phyloP scores from a whole-genome alignment of 2,113 vertebrate species.

The Rousettus leschenaultii region DNA sequence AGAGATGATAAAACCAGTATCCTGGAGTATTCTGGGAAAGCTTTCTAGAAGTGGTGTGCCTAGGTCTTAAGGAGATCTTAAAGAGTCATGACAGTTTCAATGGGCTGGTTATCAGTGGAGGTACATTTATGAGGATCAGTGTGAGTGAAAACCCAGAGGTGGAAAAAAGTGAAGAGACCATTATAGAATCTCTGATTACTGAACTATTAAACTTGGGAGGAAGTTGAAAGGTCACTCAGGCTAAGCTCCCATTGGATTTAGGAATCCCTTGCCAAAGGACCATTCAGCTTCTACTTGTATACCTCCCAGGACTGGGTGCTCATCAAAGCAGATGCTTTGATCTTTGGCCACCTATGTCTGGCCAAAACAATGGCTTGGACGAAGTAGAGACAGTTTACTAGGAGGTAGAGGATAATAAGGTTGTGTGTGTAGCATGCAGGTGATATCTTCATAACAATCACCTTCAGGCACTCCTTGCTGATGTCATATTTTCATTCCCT shows the following conservation, averaged over 20 bases:
- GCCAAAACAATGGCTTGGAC: conserved; percentile 11
- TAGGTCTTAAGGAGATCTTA: conserved; percentile 38
- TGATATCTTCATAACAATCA: background rate
- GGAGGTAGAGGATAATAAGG: background rate
- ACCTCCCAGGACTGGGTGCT: background rate
- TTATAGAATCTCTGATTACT: background rate
- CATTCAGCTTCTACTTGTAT: background rate
- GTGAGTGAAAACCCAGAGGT: background rate
- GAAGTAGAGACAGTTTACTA: background rate
- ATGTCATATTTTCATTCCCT: conserved; percentile 29
- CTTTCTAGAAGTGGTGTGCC: background rate
- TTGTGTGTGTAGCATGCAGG: background rate
- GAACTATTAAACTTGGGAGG: background rate
- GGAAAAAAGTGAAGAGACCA: background rate
- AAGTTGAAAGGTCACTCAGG: background rate
- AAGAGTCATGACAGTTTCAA: conserved; percentile 22
- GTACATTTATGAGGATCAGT: background rate
- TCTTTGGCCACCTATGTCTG: background rate
- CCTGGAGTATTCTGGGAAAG: background rate
- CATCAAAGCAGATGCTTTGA: background rate
- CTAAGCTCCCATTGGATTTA: conserved; percentile 11
- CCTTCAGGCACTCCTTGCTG: conserved; percentile 15
- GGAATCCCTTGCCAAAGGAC: background rate
- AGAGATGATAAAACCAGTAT: background rate
- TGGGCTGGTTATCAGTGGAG: background rate